These are phyloP conservation scores for Piscicola geometra DNA, from an alignment of 2,888 invertebrate genomes.

Conservation along the genomic window DNA sequence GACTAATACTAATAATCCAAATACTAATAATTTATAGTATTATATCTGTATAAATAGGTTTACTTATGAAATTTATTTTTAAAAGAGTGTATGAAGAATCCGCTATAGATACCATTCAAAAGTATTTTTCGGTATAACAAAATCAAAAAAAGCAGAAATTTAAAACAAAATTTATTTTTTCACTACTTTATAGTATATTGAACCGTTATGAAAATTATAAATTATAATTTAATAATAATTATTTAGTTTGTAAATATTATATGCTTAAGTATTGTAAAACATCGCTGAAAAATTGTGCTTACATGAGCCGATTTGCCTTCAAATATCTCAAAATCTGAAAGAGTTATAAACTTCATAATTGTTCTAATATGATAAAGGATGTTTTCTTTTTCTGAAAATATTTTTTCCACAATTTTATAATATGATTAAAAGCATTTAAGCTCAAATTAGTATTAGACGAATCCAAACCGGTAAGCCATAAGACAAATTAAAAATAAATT, in stretches of 20 bases:
- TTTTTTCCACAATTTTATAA: neutral
- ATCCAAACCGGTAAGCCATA: neutral
- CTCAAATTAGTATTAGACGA: neutral
- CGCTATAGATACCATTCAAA: no score
- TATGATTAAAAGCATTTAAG: neutral
- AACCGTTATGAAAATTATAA: no score
- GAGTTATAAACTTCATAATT: neutral
- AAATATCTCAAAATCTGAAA: neutral
- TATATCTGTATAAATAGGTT: no score
- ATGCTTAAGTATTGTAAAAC: neutral
- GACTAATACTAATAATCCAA: no score
- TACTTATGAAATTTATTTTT: no score
- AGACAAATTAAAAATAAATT: constrained; percentile 1
- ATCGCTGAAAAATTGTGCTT: constrained; percentile 17
- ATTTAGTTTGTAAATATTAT: neutral
- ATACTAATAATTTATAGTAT: no score
- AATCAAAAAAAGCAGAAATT: no score
- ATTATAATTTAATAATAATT: no score
- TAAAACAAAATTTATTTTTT: no score
- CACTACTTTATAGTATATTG: no score
- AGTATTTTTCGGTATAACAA: no score
- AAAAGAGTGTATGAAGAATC: no score
- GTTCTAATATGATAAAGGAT: neutral
- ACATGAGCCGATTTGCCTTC: neutral
- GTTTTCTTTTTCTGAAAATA: neutral